These are phyloP conservation scores for Chaunax sp. DNA, from an alignment of 2,797 vertebrate genomes.

Conservation along the genomic window DNA sequence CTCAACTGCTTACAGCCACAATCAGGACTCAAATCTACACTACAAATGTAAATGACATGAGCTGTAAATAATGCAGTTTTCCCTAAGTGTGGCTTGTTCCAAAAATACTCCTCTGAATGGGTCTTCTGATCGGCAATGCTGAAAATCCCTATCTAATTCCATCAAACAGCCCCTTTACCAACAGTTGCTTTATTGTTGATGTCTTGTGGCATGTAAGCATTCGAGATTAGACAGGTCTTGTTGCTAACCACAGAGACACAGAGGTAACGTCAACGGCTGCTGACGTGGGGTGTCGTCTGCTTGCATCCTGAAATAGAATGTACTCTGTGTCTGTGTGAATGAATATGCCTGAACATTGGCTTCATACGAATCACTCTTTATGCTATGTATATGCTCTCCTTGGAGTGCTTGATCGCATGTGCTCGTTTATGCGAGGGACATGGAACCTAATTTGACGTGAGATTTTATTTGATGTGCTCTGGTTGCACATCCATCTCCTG, in stretches of 20 bases:
- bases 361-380: neutral
- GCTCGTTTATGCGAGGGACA: constrained; percentile 22
- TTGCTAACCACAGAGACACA: no score
- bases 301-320: neutral
- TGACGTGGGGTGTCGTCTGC: neutral
- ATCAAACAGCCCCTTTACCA: no score
- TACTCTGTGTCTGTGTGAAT: constrained; percentile 1
- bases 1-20: neutral
- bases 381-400: constrained; percentile 13
- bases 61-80: no score
- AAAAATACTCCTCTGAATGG: no score
- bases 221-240: no score
- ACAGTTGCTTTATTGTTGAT: no score
- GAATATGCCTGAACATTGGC: constrained; percentile 8
- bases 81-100: no score
- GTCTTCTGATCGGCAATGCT: no score
- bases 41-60: no score
- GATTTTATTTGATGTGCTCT: constrained; percentile 56
- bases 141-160: constrained; percentile 32
- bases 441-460: constrained; percentile 43
- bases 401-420: constrained; percentile 30
- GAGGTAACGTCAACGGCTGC: neutral
- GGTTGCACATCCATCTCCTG: constrained; percentile 36
- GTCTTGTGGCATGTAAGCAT: constrained; percentile 20
- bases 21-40: constrained; percentile 24